Evolutionary conservation across 1,140 invertebrate genomes (phyloP).

Genomic region (Tribolium castaneum): DNA sequence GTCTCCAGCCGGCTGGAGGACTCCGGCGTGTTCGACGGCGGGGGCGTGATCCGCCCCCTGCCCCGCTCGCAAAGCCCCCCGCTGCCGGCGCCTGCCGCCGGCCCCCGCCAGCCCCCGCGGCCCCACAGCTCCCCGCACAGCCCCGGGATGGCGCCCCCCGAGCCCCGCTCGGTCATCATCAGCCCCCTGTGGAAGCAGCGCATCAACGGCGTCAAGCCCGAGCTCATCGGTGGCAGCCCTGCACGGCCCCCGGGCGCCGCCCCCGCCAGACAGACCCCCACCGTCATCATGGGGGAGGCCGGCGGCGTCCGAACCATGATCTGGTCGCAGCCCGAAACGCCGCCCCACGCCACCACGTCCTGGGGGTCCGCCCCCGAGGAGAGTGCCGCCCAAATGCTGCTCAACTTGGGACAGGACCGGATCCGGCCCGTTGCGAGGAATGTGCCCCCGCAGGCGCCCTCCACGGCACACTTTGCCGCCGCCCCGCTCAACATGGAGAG

Average conservation of each 20-base stretch:
- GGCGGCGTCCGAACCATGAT: constrained; percentile 92
- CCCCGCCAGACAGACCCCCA: constrained; percentile 79
- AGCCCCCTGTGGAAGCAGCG: constrained; percentile 71
- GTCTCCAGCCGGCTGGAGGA: constrained; percentile 58
- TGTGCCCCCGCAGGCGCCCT: constrained; percentile 51
- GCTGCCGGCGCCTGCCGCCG: constrained; percentile 58
- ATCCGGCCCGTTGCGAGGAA: constrained; percentile 49
- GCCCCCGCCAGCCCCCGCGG: constrained; percentile 60
- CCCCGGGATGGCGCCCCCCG: constrained; percentile 43
- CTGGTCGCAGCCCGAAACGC: constrained; percentile 77
- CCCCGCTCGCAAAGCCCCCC: constrained; percentile 60
- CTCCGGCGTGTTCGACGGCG: constrained; percentile 60
- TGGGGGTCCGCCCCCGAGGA: constrained; percentile 70
- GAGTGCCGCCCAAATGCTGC: constrained; percentile 79
- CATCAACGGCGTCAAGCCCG: constrained; percentile 81
- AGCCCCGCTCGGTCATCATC: constrained; percentile 49
- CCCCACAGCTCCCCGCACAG: constrained; percentile 63
- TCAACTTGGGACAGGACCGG: constrained; percentile 78
- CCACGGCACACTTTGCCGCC: constrained; percentile 61
- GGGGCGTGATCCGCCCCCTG: constrained; percentile 58
- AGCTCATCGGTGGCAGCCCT: constrained; percentile 74
- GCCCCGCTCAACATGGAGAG: constrained; percentile 90
- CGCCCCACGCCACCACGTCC: constrained; percentile 56
- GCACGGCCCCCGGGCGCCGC: constrained; percentile 66
- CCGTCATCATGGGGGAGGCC: constrained; percentile 90